Base-by-base conservation (phyloP, 2,888 invertebrate species). In the Helobdella robusta region DNA sequence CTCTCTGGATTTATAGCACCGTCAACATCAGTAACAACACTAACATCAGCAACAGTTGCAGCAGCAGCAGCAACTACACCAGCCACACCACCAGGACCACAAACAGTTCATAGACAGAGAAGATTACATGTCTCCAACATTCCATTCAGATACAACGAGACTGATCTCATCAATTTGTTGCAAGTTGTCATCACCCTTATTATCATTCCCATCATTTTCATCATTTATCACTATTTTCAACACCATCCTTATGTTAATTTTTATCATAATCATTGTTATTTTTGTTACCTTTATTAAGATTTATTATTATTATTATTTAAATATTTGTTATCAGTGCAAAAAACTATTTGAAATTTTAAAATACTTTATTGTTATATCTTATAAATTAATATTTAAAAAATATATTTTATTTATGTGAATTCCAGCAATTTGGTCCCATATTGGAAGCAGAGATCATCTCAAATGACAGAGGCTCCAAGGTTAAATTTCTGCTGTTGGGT, bases 111-210 rank as follows among this genome's bases (percentile, higher is more conserved):
- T 56, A 30, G 28, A 30, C 59, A 62, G 23, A 95, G 97, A 82
- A 85, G 98, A 78, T 86, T 98, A 74, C 97, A 98, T 82, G 94
- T 98, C 78, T 95, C 94, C 78, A 98, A 98, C 85, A 98, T 98
- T 85, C 98, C 98, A 77, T 98, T 98, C 85, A 86, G 95, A 81
- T 98, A 94, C 84, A 87, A 97, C 83, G 97, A 98, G 84, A 94
- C 94, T 71, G 97, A 98, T 83, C 86, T 98, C 73, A 87, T 94
- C 82, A 89, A 91, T 75, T 91, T 97, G 89, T 92, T 97, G 83
- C 93, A 93, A 85, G 95, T 95, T 84, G 86, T 91, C 73, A 35
- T 65, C 15, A 11, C 8, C 6, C 8, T 25, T 6, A 11, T 11
- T 60, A 20, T 20, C 44, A 50, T 11, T 44, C 15, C 20, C 6